Conservation (phyloP, 2,113 vertebrate genomes). For the Baryphthengus martii region DNA sequence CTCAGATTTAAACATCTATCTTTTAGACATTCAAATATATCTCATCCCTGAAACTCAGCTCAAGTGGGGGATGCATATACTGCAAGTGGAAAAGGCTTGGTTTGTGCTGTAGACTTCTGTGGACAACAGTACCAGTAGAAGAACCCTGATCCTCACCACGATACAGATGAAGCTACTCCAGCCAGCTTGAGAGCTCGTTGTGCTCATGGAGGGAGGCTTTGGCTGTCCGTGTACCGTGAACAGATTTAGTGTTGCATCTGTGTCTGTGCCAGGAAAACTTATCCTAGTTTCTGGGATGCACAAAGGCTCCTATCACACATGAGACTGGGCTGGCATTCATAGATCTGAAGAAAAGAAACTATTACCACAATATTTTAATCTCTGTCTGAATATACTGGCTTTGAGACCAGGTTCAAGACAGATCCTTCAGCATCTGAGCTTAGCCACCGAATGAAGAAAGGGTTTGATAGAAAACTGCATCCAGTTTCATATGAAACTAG, state of each 20-base stretch:
- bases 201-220: neutral
- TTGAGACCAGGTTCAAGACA: neutral
- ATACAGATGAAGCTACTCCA: neutral
- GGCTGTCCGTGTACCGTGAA: neutral
- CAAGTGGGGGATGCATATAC: neutral
- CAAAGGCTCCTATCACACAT: neutral
- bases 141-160: neutral
- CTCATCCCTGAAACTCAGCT: neutral
- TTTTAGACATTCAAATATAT: neutral
- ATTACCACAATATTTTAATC: neutral
- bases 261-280: neutral
- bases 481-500: neutral
- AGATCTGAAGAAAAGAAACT: neutral
- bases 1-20: neutral
- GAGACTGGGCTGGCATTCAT: neutral
- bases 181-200: neutral
- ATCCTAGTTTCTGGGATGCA: neutral
- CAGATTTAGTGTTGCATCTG: neutral
- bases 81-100: neutral
- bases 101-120: neutral
- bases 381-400: neutral
- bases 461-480: neutral
- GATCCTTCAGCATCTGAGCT: neutral
- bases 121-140: neutral
- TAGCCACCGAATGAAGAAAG: rapidly evolving